These are phyloP conservation scores for Labeo catla DNA, from an alignment of 2,113 vertebrate species.

Conservation along the genomic window DNA sequence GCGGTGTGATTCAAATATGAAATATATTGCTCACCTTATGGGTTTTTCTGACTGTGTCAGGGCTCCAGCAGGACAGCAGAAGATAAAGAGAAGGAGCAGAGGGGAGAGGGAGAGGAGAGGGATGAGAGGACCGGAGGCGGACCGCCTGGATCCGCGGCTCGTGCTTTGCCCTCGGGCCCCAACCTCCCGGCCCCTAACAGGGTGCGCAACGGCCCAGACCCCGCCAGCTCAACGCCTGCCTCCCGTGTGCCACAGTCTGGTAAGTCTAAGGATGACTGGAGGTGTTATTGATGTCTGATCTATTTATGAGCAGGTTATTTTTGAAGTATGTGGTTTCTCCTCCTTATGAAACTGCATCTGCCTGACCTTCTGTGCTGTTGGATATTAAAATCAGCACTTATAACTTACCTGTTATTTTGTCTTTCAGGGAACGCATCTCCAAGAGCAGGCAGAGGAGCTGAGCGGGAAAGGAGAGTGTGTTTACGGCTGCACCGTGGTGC, in stretches of 20 bases:
- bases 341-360: background rate
- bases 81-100: conserved; percentile 88
- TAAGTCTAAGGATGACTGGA: conserved; percentile 62
- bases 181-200: conserved; percentile 87
- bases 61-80: conserved; percentile 91
- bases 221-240: conserved; percentile 86
- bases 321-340: background rate
- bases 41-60: conserved; percentile 68
- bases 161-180: conserved; percentile 77
- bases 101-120: conserved; percentile 85
- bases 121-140: conserved; percentile 90
- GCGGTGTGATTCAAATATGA: background rate
- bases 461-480: conserved; percentile 96
- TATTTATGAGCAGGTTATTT: background rate
- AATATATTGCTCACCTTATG: background rate
- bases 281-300: background rate
- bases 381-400: background rate
- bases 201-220: conserved; percentile 87
- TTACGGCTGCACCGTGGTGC: conserved; percentile 96
- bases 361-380: conserved; percentile 4
- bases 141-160: conserved; percentile 79
- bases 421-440: conserved; percentile 91
- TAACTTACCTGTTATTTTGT: conserved; percentile 38
- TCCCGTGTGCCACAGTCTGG: conserved; percentile 89
- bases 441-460: conserved; percentile 93